These are phyloP conservation scores for Axea sp. DNA, from an alignment of 2,888 invertebrate species.

Conservation along the genomic window DNA sequence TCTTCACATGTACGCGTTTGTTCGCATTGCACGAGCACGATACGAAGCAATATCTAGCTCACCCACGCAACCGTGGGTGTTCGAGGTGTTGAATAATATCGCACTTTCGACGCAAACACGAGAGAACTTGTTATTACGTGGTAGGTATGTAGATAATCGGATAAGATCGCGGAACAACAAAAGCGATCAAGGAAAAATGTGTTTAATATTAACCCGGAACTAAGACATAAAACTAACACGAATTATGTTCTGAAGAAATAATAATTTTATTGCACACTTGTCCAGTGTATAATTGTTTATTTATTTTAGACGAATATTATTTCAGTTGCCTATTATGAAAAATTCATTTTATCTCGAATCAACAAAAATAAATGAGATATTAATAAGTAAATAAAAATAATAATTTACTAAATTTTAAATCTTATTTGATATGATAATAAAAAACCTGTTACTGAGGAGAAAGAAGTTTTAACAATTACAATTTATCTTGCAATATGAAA, in stretches of 20 bases:
- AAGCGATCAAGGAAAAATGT: slow-evolving; percentile 38
- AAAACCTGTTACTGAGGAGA: too few species aligned
- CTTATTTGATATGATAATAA: too few species aligned
- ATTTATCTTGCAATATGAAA: too few species aligned
- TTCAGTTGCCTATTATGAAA: too few species aligned
- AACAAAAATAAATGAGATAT: too few species aligned
- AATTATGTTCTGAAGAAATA: slow-evolving; percentile 12
- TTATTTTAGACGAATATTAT: too few species aligned
- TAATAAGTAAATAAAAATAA: too few species aligned
- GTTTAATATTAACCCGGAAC: slow-evolving; percentile 52
- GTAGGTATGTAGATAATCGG: slow-evolving; percentile 53
- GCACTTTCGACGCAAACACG: slow-evolving; percentile 64
- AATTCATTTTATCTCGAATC: too few species aligned
- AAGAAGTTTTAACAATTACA: too few species aligned
- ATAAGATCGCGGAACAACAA: slow-evolving; percentile 54
- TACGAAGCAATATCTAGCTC: slow-evolving; percentile 46
- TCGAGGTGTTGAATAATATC: slow-evolving; percentile 69
- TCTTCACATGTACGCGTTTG: slow-evolving; percentile 50
- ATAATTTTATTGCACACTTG: too few species aligned
- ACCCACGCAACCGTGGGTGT: slow-evolving; percentile 64
- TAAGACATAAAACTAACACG: slow-evolving; percentile 35
- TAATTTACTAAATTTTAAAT: too few species aligned
- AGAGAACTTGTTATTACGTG: slow-evolving; percentile 67
- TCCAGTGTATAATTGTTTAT: background rate
- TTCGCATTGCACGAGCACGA: slow-evolving; percentile 40